A percentile compares a stretch with the other conserved stretches of the same genome.
Conservation (phyloP, 1,140 invertebrate genomes). For the Mercenaria mercenaria region DNA sequence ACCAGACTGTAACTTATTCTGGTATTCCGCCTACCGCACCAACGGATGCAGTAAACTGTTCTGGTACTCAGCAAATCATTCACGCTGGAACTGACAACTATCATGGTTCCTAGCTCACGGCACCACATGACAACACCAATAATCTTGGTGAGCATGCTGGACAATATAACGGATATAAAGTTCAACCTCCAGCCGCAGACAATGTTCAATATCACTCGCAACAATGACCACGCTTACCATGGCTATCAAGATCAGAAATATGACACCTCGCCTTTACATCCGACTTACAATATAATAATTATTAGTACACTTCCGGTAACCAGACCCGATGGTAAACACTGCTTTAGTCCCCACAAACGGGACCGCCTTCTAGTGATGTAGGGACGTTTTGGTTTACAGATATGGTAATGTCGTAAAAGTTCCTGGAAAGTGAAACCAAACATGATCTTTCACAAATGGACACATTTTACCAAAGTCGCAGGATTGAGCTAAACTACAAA, state of each 20-base stretch:
- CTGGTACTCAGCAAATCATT: neutral
- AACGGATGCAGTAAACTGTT: neutral
- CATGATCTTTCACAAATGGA: constrained; percentile 92
- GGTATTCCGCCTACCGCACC: neutral
- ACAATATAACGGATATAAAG: neutral
- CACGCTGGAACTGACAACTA: neutral
- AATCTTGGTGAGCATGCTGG: neutral
- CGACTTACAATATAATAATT: neutral
- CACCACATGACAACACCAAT: neutral
- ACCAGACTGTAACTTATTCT: neutral
- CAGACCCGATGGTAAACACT: neutral
- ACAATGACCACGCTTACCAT: neutral
- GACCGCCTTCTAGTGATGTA: constrained; percentile 52
- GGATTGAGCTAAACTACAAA: constrained; percentile 90
- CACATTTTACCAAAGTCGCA: constrained; percentile 92
- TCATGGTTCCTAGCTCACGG: neutral
- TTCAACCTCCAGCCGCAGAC: neutral
- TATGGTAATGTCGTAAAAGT: constrained; percentile 52
- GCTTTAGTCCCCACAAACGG: constrained; percentile 70
- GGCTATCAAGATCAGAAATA: neutral
- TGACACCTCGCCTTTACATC: neutral
- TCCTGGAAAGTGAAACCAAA: constrained; percentile 87
- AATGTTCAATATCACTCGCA: neutral
- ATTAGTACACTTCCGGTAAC: neutral
- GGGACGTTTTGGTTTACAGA: constrained; percentile 52